These are phyloP conservation scores for Caenorhabditis sp. DNA, from an alignment of 2,888 invertebrate species.

Conservation along the genomic window DNA sequence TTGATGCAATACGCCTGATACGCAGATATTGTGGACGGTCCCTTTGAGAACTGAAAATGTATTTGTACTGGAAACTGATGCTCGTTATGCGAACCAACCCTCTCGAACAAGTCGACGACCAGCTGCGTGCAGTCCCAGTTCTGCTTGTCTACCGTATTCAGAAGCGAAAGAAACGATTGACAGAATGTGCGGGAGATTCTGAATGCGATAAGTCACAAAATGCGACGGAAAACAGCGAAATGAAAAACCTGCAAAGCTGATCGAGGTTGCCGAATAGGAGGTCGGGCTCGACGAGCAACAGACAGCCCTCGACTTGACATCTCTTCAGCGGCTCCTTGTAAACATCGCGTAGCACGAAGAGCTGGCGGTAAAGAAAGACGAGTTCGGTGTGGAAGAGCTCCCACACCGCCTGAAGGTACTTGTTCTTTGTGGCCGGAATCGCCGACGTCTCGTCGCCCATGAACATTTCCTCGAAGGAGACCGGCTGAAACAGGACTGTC, in stretches of 20 bases:
- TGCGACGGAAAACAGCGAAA: conserved; percentile 11
- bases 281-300: conserved; percentile 84
- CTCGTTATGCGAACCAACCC: conserved; percentile 42
- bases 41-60: conserved; percentile 81
- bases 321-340: conserved; percentile 84
- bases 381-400: conserved; percentile 84
- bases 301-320: conserved; percentile 84
- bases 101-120: conserved; percentile 82
- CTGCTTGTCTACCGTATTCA: conserved; percentile 79
- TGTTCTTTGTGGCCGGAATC: conserved; percentile 47
- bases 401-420: conserved; percentile 80
- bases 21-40: conserved; percentile 81
- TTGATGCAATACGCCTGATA: conserved; percentile 84
- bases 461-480: conserved; percentile 77
- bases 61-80: too few species aligned
- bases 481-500: conserved; percentile 54
- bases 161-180: conserved; percentile 73
- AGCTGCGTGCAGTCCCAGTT: conserved; percentile 80
- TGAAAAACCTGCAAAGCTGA: conserved; percentile 81
- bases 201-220: conserved; percentile 5
- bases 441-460: conserved; percentile 53
- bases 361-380: conserved; percentile 83
- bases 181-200: conserved; percentile 70
- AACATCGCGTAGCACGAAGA: conserved; percentile 83
- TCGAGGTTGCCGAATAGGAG: conserved; percentile 83